phyloP scores from a whole-genome alignment of 1,140 invertebrate genomes.

The Arion vulgaris region DNA sequence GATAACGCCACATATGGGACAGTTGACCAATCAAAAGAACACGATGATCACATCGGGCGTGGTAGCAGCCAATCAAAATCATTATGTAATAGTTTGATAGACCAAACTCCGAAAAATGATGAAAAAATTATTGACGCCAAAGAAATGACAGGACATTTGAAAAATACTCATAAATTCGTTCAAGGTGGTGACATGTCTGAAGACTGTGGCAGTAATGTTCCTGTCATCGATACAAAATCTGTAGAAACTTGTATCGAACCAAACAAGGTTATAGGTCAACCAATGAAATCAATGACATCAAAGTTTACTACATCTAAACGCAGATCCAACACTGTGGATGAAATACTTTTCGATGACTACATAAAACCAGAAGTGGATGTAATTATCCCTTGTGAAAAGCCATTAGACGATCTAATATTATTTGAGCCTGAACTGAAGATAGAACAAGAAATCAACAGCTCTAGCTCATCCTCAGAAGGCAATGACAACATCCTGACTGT shows the following conservation, averaged over 20 bases:
- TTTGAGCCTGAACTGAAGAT: slow-evolving; percentile 61
- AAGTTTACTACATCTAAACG: slow-evolving; percentile 57
- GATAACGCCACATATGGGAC: background rate
- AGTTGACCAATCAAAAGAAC: background rate
- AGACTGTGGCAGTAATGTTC: background rate
- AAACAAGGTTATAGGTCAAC: background rate
- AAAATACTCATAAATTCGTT: background rate
- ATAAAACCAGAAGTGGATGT: slow-evolving; percentile 50
- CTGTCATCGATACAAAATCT: background rate
- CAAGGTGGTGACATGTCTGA: background rate
- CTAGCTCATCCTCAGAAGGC: slow-evolving; percentile 27
- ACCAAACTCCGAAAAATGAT: background rate
- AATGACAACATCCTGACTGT: slow-evolving; percentile 38
- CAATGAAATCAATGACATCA: slow-evolving; percentile 43
- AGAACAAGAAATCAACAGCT: slow-evolving; percentile 7
- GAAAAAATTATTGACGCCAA: background rate
- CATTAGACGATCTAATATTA: slow-evolving; percentile 61
- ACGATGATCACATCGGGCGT: background rate
- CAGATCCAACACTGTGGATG: slow-evolving; percentile 67
- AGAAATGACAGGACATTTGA: background rate
- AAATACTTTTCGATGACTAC: slow-evolving; percentile 70
- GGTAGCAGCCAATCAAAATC: background rate
- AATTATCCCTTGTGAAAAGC: slow-evolving; percentile 30
- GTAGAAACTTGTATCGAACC: background rate
- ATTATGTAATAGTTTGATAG: too few relatives aligned